Base-by-base conservation (phyloP, 2,888 invertebrate species). In the Erpobdella octoculata region DNA sequence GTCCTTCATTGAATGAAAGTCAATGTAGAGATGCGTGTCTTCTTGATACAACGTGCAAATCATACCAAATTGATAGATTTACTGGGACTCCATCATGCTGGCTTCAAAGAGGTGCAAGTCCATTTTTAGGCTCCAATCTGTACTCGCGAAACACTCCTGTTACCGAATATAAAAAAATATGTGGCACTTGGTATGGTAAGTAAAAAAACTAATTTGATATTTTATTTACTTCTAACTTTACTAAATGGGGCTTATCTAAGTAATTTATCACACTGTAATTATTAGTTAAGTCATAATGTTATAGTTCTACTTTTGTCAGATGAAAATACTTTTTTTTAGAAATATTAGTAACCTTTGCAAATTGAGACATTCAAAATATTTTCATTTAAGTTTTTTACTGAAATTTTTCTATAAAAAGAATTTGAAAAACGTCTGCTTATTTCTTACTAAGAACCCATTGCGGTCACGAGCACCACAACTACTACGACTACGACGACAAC, bases 31-130 rank as follows among this genome's bases (percentile, higher is more conserved):
- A 33, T 5, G 58, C 53, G 21, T 69, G 69, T 21, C n/a, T 12
- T 9, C n/a, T 25, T 28, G 58, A 69, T 35, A n/a, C 4, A 58
- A 28, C 48, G 21, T 69, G 69, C 58, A 58, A 58, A 36, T 28
- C 48, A n/a, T 69, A 71, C 36, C 71, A 71, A 66, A 36, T 71
- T n/a, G 71, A 71, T n/a, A 61, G 31, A 25, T 37, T 15, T 5
- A 21, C 28, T 28, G 25, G 28, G 1, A 64, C n/a, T 21, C 1
- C 18, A 36, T 41, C 36, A 25, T 71, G 71, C 31, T 71, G 64
- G 65, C 35, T 65, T 31, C 71, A 71, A 25, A 64, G 48, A 25
- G 46, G 38, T 12, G 1, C 12, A 8, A 71, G 62, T 71, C 65
- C 71, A 15, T 69, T 35, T 58, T 9, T 31, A 9, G 36, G 21